Base-by-base conservation (phyloP, 2,888 invertebrate species). In the Aphodius sticticus region DNA sequence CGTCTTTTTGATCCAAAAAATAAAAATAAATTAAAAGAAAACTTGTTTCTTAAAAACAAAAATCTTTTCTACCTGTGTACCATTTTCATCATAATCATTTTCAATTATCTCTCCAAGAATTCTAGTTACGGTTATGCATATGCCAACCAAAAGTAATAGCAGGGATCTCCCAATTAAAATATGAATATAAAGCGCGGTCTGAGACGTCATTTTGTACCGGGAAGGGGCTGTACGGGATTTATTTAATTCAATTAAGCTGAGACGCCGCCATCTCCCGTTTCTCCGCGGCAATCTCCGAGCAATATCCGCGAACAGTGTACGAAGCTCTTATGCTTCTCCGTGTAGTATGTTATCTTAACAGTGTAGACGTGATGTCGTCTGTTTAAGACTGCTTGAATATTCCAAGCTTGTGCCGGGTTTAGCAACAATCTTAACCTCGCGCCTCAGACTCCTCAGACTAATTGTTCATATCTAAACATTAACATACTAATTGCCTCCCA, bases 381-480 rank as follows among this genome's bases (percentile, higher is more conserved):
- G 88, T 88, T 88, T 86, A 84, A 84, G 85, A 85, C 87, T 89
- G 88, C 87, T 89, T 89, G 88, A 89, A 89, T 89, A 89, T 89
- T 89, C 89, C 89, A 89, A 88, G 87, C 89, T 88, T 89, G 89
- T 89, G 87, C 88, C 84, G 84, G 85, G 86, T 87, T 87, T 86
- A 86, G 85, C 86, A 85, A 85, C 85, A 85, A 86, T 86, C 86
- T 87, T 85, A 86, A 85, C 85, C 86, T 86, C 86, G 86, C 85
- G 86, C 86, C 88, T 86, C 86, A 85, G 86, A 86, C 88, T 87
- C 86, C 86, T 87, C 85, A 86, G 87, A 87, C 88, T 88, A 88
- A 89, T 88, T 88, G 88, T 87, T 88, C 88, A 87, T 89, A 88
- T 89, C 88, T 88, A 84, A 86, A 85, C 87, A 88, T 88, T 89